These are phyloP conservation scores for Dermatemys mawii DNA, from an alignment of 2,113 vertebrate genomes.

Conservation along the genomic window DNA sequence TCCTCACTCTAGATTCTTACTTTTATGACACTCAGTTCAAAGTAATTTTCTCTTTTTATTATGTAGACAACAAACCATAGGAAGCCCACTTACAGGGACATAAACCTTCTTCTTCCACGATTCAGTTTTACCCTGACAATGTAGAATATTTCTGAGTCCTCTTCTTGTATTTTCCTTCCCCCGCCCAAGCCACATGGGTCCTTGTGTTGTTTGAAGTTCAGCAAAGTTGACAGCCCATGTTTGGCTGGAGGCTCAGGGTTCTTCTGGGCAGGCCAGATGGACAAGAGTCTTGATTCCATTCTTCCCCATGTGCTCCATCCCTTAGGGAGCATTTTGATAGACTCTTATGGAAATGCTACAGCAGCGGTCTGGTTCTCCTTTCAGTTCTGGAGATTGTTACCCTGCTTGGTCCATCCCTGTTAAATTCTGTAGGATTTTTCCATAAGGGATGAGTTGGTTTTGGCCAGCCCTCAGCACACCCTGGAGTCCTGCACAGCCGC, in stretches of 20 bases:
- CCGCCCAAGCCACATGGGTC: background rate
- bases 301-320: background rate
- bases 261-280: background rate
- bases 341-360: background rate
- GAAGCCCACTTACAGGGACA: constrained; percentile 46
- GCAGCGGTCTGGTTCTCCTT: background rate
- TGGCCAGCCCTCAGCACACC: background rate
- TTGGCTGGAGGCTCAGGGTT: background rate
- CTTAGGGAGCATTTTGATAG: background rate
- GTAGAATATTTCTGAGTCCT: constrained; percentile 52
- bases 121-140: constrained; percentile 48
- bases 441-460: background rate
- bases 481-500: background rate
- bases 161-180: constrained; percentile 57
- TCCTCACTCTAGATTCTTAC: background rate
- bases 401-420: background rate
- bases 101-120: constrained; percentile 34
- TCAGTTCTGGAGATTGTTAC: background rate
- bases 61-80: background rate
- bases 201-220: background rate
- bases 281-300: background rate
- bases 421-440: background rate
- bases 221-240: background rate
- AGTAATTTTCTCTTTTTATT: background rate
- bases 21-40: background rate